Conservation (phyloP, 2,797 vertebrate species). For the Heterohyrax brucei region DNA sequence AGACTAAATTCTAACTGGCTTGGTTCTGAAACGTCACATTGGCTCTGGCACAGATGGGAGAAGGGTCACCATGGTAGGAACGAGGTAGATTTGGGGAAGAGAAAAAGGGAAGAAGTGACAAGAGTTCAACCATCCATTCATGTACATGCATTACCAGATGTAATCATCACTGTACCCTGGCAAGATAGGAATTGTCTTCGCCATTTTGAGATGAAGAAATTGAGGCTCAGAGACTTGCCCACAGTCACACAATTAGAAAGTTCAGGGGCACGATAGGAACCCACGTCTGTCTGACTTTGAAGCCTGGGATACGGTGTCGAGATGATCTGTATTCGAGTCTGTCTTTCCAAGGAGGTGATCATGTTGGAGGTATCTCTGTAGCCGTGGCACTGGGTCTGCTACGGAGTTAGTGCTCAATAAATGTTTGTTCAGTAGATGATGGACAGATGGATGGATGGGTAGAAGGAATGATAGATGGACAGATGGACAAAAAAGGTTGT, state of each 20-base stretch:
- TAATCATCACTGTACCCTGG: not conserved
- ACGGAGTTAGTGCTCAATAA: not conserved
- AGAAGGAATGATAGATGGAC: not conserved
- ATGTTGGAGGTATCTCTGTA: accelerated
- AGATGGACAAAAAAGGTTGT: not conserved
- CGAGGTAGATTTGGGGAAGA: accelerated
- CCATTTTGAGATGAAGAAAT: not conserved
- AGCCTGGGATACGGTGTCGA: not conserved
- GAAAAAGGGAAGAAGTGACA: not conserved
- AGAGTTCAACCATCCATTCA: not conserved
- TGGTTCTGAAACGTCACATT: not conserved
- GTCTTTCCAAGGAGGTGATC: conserved; percentile 1
- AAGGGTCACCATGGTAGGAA: not conserved
- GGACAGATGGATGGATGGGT: not conserved
- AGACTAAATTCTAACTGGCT: not conserved
- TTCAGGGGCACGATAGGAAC: not conserved
- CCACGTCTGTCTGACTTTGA: not conserved
- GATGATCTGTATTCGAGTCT: not conserved
- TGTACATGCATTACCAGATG: not conserved
- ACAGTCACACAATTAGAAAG: not conserved
- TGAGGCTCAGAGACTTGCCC: not conserved
- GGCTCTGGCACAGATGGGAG: too few species aligned
- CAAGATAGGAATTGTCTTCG: not conserved
- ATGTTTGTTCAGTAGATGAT: not conserved
- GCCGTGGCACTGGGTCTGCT: not conserved